Conservation (phyloP, 2,797 vertebrate species). For the Hypotaenidia philippensis region DNA sequence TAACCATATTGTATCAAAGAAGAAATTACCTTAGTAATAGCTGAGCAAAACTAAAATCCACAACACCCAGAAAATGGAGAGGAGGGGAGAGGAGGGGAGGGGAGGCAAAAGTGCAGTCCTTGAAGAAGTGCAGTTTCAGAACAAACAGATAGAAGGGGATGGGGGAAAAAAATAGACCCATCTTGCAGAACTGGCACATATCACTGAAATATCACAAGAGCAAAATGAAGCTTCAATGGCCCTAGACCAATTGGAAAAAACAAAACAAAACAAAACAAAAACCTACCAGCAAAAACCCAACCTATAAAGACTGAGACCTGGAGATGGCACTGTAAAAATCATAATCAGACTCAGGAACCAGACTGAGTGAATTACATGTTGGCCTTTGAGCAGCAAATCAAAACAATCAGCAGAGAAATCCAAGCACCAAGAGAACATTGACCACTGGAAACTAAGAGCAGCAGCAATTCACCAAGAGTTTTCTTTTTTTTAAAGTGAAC, state of each 20-base stretch:
- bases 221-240: background rate
- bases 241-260: background rate
- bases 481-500: background rate
- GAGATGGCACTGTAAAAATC: slow-evolving; percentile 25
- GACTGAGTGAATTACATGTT: slow-evolving; percentile 7
- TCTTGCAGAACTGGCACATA: background rate
- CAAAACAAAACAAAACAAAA: no score
- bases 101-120: background rate
- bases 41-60: background rate
- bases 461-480: background rate
- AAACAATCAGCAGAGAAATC: slow-evolving; percentile 35
- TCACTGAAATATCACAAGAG: background rate
- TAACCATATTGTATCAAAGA: background rate
- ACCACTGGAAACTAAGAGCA: slow-evolving; percentile 34
- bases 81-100: no score
- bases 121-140: background rate
- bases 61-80: background rate
- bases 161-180: background rate
- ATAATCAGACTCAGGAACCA: background rate
- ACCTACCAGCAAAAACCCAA: no score
- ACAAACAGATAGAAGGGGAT: background rate
- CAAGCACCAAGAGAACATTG: background rate
- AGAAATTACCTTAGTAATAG: background rate
- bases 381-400: slow-evolving; percentile 28
- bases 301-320: background rate